A percentile compares a stretch with the other conserved stretches of the same genome.
These are phyloP conservation scores for Platyrinchus mystaceus DNA, from an alignment of 2,797 vertebrate genomes.

Conservation along the genomic window DNA sequence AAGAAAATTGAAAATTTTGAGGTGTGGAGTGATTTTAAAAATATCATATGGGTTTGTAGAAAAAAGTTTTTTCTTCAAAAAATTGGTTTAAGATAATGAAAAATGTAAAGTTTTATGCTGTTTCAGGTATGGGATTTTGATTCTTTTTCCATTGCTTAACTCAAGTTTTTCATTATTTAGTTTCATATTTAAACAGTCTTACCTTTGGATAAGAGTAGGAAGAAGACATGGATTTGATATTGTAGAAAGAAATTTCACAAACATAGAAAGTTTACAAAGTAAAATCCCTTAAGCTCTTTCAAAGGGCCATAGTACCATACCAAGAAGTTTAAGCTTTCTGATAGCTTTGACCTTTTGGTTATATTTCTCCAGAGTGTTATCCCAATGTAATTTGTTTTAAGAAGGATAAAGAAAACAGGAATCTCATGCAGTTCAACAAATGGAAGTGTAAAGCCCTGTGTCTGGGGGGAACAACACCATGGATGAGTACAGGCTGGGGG, in stretches of 20 bases:
- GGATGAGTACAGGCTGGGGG: neutral
- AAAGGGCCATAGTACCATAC: neutral
- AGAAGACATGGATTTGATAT: neutral
- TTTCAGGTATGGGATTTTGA: neutral
- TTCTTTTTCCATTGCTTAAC: neutral
- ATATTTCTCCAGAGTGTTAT: conserved; percentile 16
- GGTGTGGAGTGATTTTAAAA: neutral
- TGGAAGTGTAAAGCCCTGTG: neutral
- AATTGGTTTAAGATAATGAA: neutral
- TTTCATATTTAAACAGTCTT: neutral
- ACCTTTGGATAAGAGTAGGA: neutral
- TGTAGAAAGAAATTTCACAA: conserved; percentile 20
- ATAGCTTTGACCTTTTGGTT: conserved; percentile 22
- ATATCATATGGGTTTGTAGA: neutral
- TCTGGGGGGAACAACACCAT: neutral
- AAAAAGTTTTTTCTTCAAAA: neutral
- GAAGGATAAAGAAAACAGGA: neutral
- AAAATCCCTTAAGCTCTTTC: conserved; percentile 40
- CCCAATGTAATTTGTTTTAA: neutral
- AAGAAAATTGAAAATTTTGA: neutral
- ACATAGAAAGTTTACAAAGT: neutral
- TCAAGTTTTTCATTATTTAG: neutral
- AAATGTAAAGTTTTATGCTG: neutral
- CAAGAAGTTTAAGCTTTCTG: neutral
- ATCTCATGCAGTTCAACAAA: neutral